Base-by-base conservation (phyloP, 1,140 invertebrate species). In the Trypoxylus dichotomus region DNA sequence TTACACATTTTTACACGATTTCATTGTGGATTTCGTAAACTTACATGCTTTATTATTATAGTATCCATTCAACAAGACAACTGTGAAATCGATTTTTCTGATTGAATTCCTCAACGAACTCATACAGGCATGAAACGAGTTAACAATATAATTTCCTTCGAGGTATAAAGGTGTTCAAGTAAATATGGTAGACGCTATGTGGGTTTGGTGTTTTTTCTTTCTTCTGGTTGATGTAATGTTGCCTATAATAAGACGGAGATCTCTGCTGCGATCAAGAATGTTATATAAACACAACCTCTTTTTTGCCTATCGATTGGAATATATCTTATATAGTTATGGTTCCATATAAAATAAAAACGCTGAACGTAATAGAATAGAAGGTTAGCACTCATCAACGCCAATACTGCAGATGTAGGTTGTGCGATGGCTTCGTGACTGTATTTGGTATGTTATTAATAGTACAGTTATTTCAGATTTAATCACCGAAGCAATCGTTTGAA, bases 1-100 rank as follows among this genome's bases (percentile, higher is more conserved):
- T 6, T 54, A 19, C 6, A n/a, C 15, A 3, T 1, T n/a, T 54
- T 19, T n/a, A 54, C 15, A 54, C 15, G 13, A 54, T 54, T 6
- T 54, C 1, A 54, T 54, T 19, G 15, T 54, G 19, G n/a, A 15
- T 11, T 54, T 15, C n/a, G 11, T 13, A 15, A 54, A 54, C 13
- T n/a, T 54, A 54, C 47, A 54, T 15, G 19, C 47, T 15, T 54
- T 54, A 7, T 19, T 19, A 54, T 54, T 54, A n/a, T 15, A 15
- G 19, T 6, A 54, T 54, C 47, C 19, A 19, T 19, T 54, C n/a
- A 54, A n/a, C 15, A 19, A 54, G 15, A 21, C 19, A 54, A 54
- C 47, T 19, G 47, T 54, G 47, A 54, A 54, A 54, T 54, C n/a
- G 47, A 54, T 54, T 54, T 54, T 54, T 54, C 47, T 54, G 47